Conservation (phyloP, 1,140 invertebrate genomes). For the Conus betulinus region DNA sequence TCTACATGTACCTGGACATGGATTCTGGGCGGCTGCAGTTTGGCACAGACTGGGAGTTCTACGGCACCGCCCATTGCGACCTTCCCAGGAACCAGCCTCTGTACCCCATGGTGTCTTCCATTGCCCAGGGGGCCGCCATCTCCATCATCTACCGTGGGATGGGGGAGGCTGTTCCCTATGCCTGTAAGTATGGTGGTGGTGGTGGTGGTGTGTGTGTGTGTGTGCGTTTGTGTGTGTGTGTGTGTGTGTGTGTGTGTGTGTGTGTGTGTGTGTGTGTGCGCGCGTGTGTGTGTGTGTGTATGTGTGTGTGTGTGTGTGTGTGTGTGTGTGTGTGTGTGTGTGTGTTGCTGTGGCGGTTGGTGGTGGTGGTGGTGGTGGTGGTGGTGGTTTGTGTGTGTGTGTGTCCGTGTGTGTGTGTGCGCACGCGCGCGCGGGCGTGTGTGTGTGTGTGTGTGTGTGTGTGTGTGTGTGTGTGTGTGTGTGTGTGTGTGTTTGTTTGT, state of each 20-base stretch:
- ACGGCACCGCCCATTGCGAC: constrained; percentile 39
- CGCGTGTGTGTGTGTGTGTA: background rate
- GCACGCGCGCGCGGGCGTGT: no score
- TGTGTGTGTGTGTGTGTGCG: no score
- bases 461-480: no score
- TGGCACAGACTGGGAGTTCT: constrained; percentile 45
- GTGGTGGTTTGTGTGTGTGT: no score
- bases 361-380: background rate
- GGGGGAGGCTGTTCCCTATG: background rate
- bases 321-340: background rate
- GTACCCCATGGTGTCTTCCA: constrained; percentile 46
- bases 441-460: no score
- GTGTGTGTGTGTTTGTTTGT: no score
- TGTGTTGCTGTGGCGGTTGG: background rate
- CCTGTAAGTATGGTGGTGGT: no score
- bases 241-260: no score
- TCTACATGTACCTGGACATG: constrained; percentile 55
- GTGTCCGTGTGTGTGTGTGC: no score
- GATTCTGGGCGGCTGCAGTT: constrained; percentile 43
- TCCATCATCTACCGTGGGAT: constrained; percentile 52
- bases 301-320: background rate
- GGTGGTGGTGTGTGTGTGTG: background rate
- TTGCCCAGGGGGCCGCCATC: constrained; percentile 37
- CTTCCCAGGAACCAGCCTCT: constrained; percentile 33
- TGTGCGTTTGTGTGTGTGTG: no score